Base-by-base conservation (phyloP, 2,797 vertebrate species). In the Malurus leucopterus region DNA sequence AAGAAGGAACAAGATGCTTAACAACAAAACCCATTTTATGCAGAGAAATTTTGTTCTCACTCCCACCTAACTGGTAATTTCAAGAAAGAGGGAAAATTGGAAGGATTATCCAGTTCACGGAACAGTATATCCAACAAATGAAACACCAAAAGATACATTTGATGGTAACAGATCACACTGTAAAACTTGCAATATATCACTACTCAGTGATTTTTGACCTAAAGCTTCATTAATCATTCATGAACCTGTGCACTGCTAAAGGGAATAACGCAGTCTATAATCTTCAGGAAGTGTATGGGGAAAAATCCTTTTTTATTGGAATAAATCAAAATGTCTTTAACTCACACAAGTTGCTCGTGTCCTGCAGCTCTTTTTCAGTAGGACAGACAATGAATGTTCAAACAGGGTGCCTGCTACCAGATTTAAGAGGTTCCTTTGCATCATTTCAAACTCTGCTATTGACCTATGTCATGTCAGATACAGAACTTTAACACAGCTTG, bases 141-240 rank as follows among this genome's bases (percentile, higher is more conserved):
- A 87, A 95, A 87, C 49, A 91, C 67, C 77, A 78, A 84, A 90
- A 79, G 62, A 69, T 75, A 69, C 61, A 92, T 74, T 84, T 91
- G 44, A 73, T 90, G 53, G 71, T 92, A 93, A 90, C 57, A 94
- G 73, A 90, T 94, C 75, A 90, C 8, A 54, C 67, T 83, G 51
- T 88, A 91, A 79, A 91, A 90, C 73, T 84, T 91, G 64, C 75
- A 91, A 51, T 86, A 69, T 75, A 71, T 36, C 23, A 20, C 75
- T 81, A 83, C 67, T 83, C 69, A 82, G 50, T 91, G 83, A 84
- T 91, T 96, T 95, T 95, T 92, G 54, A 91, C 85, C 46, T 91
- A 89, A 92, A 93, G 64, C 34, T 64, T 83, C 47, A 92, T 96
- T 95, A 95, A 93, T 95, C 72, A 95, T 94, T 96, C 82, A 96